Percentiles rank a stretch among this genome's conserved stretches.
phyloP scores from a whole-genome alignment of 2,113 vertebrate species.

The Dasyurus viverrinus region DNA sequence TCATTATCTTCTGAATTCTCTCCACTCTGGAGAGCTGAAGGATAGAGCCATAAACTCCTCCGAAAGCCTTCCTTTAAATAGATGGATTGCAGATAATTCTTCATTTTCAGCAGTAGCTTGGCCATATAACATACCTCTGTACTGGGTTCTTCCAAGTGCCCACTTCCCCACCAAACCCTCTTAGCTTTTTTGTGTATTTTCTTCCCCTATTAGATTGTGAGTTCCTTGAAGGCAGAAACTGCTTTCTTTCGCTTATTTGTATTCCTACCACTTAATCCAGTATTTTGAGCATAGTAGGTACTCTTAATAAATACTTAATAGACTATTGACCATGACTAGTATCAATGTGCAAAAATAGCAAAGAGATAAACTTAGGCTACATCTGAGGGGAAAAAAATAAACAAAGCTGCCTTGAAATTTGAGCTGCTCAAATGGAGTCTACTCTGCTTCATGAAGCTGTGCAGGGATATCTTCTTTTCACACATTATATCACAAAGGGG shows the following conservation, averaged over 20 bases:
- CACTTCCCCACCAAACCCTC: too few species aligned
- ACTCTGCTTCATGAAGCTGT: not conserved
- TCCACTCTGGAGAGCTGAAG: not conserved
- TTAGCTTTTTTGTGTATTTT: not conserved
- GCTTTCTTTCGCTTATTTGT: not conserved
- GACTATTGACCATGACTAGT: not conserved
- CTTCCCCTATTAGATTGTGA: not conserved
- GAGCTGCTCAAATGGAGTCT: not conserved
- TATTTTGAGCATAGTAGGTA: not conserved
- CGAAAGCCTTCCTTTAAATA: not conserved
- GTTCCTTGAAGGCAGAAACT: not conserved
- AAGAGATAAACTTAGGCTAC: not conserved
- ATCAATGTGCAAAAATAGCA: not conserved
- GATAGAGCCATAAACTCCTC: not conserved
- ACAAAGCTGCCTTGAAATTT: not conserved
- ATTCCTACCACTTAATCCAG: not conserved
- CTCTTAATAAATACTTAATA: not conserved
- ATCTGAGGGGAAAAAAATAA: not conserved
- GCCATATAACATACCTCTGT: not conserved
- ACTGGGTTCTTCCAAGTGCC: not conserved
- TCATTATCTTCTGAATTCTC: too few species aligned
- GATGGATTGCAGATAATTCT: not conserved
- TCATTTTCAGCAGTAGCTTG: not conserved
- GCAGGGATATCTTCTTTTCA: not conserved
- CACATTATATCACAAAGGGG: not conserved